Conservation (phyloP, 2,888 invertebrate species). For the Cybosia mesomella region DNA sequence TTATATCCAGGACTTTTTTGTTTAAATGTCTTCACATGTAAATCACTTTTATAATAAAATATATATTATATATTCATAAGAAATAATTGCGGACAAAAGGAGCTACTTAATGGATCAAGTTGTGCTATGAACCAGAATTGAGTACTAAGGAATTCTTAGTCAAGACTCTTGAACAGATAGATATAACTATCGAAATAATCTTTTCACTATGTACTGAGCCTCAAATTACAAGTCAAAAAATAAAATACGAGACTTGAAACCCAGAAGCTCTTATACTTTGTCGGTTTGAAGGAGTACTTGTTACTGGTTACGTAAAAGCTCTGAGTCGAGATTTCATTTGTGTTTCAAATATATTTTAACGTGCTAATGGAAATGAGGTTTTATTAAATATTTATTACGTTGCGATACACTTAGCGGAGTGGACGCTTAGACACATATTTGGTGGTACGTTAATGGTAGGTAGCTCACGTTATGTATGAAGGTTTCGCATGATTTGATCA, state of each 20-base stretch:
- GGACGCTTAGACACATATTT: constrained; percentile 24
- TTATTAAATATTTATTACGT: constrained; percentile 36
- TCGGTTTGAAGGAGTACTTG: constrained; percentile 26
- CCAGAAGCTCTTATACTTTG: constrained; percentile 23
- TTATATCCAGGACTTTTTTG: no score
- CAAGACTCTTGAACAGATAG: neutral
- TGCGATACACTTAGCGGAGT: constrained; percentile 28
- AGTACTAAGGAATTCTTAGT: neutral
- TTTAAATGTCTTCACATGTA: no score
- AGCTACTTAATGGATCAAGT: neutral
- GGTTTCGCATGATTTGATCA: constrained; percentile 64
- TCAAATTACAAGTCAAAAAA: constrained; percentile 17
- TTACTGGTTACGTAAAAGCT: constrained; percentile 18
- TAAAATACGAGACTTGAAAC: constrained; percentile 18
- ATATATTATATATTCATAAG: no score
- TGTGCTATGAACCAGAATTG: neutral
- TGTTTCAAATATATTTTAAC: constrained; percentile 30
- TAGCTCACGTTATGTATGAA: constrained; percentile 34
- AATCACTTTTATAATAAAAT: no score
- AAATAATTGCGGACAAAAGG: neutral
- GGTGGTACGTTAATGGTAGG: constrained; percentile 41
- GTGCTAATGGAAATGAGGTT: constrained; percentile 25
- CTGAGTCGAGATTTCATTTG: constrained; percentile 28
- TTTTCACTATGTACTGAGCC: neutral
- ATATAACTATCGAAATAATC: neutral